Percentiles rank a stretch among this genome's conserved stretches.
Evolutionary conservation across 2,888 invertebrate species (phyloP).

Genomic region (Ephialtes manifestator): DNA sequence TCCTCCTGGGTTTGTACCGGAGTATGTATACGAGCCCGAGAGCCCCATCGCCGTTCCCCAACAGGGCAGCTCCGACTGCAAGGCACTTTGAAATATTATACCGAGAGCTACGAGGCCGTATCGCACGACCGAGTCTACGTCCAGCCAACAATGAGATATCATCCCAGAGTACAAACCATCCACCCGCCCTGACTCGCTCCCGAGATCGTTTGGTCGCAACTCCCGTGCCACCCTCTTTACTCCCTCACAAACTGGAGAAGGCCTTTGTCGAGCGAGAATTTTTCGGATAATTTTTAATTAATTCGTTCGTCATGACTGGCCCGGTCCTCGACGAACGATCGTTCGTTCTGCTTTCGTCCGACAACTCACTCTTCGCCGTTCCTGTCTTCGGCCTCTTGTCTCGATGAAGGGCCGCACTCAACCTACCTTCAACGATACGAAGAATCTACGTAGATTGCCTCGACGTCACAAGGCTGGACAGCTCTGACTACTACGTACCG

Average conservation of each 20-base stretch:
- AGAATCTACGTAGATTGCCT: slow-evolving; percentile 57
- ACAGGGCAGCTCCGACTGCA: slow-evolving; percentile 61
- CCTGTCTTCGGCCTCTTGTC: slow-evolving; percentile 25
- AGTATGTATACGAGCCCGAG: slow-evolving; percentile 58
- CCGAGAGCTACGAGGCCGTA: slow-evolving; percentile 74
- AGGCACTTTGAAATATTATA: slow-evolving; percentile 84
- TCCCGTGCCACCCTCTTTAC: slow-evolving; percentile 10
- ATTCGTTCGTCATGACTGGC: slow-evolving; percentile 71
- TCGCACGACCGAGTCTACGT: slow-evolving; percentile 75
- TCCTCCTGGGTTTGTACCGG: slow-evolving; percentile 54
- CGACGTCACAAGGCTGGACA: slow-evolving; percentile 21
- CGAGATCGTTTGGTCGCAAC: slow-evolving; percentile 31
- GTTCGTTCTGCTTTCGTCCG: slow-evolving; percentile 30
- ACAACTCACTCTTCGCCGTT: slow-evolving; percentile 42
- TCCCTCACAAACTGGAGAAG: slow-evolving; percentile 62
- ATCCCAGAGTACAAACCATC: slow-evolving; percentile 63
- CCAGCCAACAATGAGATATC: slow-evolving; percentile 77
- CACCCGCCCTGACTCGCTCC: slow-evolving; percentile 41
- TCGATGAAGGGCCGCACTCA: slow-evolving; percentile 48
- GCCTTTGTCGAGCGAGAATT: slow-evolving; percentile 76
- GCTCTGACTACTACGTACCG: slow-evolving; percentile 19
- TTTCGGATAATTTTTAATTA: slow-evolving; percentile 81
- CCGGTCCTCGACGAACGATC: slow-evolving; percentile 24
- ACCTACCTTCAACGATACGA: slow-evolving; percentile 21
- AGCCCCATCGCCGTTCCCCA: slow-evolving; percentile 64